Conservation (phyloP, 2,797 vertebrate genomes). For the Microctenopoma stevenorrisi region DNA sequence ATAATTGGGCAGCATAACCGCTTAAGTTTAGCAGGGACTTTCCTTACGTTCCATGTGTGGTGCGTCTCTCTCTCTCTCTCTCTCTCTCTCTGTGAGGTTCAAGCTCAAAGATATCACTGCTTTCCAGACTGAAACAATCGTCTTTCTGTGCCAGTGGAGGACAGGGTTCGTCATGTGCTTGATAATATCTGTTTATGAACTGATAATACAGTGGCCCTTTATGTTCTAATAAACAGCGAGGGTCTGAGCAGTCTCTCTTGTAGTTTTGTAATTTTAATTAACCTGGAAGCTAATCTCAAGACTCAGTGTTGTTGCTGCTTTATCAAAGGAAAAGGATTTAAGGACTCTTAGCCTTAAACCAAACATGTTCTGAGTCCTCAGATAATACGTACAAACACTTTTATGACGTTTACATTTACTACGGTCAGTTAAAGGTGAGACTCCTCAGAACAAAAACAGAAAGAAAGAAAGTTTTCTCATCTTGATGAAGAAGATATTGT, state of each 20-base stretch:
- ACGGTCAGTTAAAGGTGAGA: not conserved
- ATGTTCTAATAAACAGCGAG: slow-evolving; percentile 59
- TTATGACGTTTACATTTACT: slow-evolving; percentile 11
- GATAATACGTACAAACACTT: not conserved
- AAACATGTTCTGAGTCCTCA: not conserved
- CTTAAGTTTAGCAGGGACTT: slow-evolving; percentile 46
- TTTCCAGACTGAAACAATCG: slow-evolving; percentile 62
- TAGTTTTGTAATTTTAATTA: slow-evolving; percentile 47
- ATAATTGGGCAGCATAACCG: not conserved
- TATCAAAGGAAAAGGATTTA: not conserved
- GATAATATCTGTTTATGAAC: slow-evolving; percentile 75
- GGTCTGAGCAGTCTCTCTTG: slow-evolving; percentile 25
- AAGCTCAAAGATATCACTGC: slow-evolving; percentile 38
- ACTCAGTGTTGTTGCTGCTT: slow-evolving; percentile 5
- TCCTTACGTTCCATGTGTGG: slow-evolving; percentile 39
- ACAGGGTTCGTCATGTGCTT: slow-evolving; percentile 74
- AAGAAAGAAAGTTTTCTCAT: not conserved
- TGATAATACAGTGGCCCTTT: slow-evolving; percentile 68
- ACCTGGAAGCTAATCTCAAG: slow-evolving; percentile 2
- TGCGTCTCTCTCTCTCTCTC: not conserved
- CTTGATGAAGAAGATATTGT: not conserved
- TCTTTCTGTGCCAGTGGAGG: slow-evolving; percentile 67
- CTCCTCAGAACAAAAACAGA: not conserved
- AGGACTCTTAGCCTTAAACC: not conserved
- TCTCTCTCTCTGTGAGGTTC: slow-evolving; percentile 15